Base-by-base conservation (phyloP, 2,113 vertebrate genomes). In the Condylura cristata region DNA sequence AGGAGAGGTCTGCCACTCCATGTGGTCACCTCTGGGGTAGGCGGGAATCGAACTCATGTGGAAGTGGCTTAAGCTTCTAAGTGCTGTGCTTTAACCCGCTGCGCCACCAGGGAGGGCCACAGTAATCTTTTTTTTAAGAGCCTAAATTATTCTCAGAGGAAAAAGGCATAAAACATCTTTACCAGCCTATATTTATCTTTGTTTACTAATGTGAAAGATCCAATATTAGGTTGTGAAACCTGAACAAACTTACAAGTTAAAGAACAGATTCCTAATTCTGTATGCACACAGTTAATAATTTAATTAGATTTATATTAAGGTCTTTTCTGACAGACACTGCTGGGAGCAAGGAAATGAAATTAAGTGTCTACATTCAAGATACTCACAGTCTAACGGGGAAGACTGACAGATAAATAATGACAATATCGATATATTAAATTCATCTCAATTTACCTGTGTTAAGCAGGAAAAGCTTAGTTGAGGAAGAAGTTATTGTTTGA, bases 141-240 rank as follows among this genome's bases (percentile, higher is more conserved):
- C 10, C 48, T 74, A 75, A 93, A 89, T 28, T 24, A 68, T 83
- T 44, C 41, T 68, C 51, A 76, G 6, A 89, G 41, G 20, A 13
- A 6, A 41, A 39, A 79, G 17, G 4, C 12, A 17, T 70, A 90
- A 65, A 84, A 37, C 6, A 80, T 37, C 28, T 84, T 84, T 89
- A 72, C 5, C 72, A 84, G 32, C 6, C 53, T 88, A 76, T 70
- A 61, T 72, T 61, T 44, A 72, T 71, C 63, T 48, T 48, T 48
- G 46, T 88, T 76, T 84, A 72, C 56, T 34, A 10, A 85, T n/a
- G 11, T 46, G 37, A 79, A 92, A 95, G 17, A 93, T 48, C 22
- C 32, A 79, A 46, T 79, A 65, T 93, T 60, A 58, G 37, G 8
- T 30, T 80, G 56, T 85, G 39, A 92, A 95, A 92, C 28, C 80